phyloP scores from a whole-genome alignment of 2,888 invertebrate species.

The Limnephilus marmoratus region DNA sequence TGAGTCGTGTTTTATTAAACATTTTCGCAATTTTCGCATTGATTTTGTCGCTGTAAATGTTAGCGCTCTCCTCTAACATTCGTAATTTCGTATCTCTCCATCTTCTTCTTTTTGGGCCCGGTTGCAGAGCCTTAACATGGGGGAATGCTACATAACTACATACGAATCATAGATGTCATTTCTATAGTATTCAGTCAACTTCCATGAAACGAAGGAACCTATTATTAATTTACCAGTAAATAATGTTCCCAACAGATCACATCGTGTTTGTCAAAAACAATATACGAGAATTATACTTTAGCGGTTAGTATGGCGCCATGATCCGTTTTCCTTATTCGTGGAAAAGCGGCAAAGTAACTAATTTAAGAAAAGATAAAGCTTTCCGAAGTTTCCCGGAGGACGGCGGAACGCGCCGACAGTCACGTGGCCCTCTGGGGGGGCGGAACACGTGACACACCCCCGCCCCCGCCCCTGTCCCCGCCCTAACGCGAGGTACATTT shows the following conservation, averaged over 20 bases:
- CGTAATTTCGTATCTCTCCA: no score
- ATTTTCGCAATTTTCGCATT: no score
- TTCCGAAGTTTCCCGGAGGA: neutral
- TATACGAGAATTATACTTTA: neutral
- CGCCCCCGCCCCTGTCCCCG: neutral
- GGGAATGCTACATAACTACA: no score
- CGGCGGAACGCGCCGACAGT: neutral
- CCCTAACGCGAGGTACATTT: neutral
- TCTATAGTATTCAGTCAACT: neutral
- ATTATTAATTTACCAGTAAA: neutral
- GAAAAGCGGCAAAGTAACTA: neutral
- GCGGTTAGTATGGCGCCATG: neutral
- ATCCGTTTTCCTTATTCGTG: neutral
- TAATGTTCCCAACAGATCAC: neutral
- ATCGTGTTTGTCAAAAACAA: neutral
- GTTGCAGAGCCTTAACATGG: no score
- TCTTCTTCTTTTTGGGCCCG: no score
- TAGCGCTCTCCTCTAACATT: no score
- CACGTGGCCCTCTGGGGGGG: constrained; percentile 5
- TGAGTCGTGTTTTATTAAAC: no score
- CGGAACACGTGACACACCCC: constrained; percentile 8
- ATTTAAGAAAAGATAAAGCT: no score
- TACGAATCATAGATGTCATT: no score
- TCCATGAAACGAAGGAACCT: neutral
- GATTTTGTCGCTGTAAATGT: no score